Base-by-base conservation (phyloP, 2,113 vertebrate genomes). In the Tachysurus fulvidraco region DNA sequence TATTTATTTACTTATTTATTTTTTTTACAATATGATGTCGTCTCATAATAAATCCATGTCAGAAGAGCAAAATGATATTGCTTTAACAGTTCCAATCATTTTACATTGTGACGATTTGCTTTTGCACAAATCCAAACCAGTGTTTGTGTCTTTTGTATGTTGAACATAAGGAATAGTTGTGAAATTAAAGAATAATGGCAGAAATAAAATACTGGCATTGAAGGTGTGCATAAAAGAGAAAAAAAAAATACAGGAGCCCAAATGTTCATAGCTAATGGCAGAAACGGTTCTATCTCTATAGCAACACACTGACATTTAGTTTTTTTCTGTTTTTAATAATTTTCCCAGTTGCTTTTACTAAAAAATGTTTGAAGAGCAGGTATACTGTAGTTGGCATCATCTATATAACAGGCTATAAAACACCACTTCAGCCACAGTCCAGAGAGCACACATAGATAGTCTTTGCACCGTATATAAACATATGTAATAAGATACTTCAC, bases 401-500 rank as follows among this genome's bases (percentile, higher is more conserved):
- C 97, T 97, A 96, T 96, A 96, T 96, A 97, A 98, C 97, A 97
- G 97, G 96, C 96, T 97, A 95, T 95, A 98, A 98, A 98, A 98
- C 96, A 94, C 96, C 96, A 96, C 93, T 95, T 86, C 96, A 96
- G 91, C 95, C 95, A 96, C 95, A 95, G 95, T 97, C 95, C 96
- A 97, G 96, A 97, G 95, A 95, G 94, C 96, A 97, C 96, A 96
- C 96, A 96, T 96, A 97, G 90, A 91, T 95, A 95, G 96, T 95
- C 94, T 95, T 96, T 96, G 91, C 95, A 95, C 96, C 95, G 89
- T 94, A 97, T 99, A 98, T 96, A 98, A 99, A 99, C 98, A 98
- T 98, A 97, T 97, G 97, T 98, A 98, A 96, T 99, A 98, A 98
- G 96, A 98, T 98, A 98, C 95, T 98, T 98, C 97, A 97, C 98